Evolutionary conservation across 2,888 invertebrate genomes (phyloP).

Genomic region (Hirtodrosophila histrioides): DNA sequence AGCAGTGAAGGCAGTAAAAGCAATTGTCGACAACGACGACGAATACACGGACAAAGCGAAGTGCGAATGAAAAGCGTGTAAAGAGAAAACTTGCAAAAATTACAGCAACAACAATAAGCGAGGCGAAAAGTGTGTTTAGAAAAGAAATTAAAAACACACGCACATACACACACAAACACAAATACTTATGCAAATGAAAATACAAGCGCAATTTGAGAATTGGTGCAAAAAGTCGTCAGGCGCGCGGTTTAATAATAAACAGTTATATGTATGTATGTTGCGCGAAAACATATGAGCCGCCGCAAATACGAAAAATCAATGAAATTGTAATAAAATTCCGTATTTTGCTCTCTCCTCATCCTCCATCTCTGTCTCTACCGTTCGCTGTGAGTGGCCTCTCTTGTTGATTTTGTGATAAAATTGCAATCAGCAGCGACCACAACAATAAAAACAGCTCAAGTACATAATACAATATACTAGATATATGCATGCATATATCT

Average conservation of each 20-base stretch:
- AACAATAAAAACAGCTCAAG: slow-evolving; percentile 67
- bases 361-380: slow-evolving; percentile 43
- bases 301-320: slow-evolving; percentile 77
- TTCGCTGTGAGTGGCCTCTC: slow-evolving; percentile 49
- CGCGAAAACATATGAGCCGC: slow-evolving; percentile 73
- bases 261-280: slow-evolving; percentile 75
- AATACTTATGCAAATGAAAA: slow-evolving; percentile 50
- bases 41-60: slow-evolving; percentile 73
- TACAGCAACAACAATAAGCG: slow-evolving; percentile 70
- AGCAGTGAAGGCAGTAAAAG: slow-evolving; percentile 71
- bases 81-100: slow-evolving; percentile 80
- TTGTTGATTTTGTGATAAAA: slow-evolving; percentile 80
- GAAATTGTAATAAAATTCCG: slow-evolving; percentile 79
- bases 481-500: slow-evolving; percentile 34
- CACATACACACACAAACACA: slow-evolving; percentile 54
- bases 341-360: slow-evolving; percentile 69
- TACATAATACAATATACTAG: slow-evolving; percentile 39
- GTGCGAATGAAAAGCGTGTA: slow-evolving; percentile 74
- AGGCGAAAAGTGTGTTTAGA: slow-evolving; percentile 78
- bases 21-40: slow-evolving; percentile 73
- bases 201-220: slow-evolving; percentile 64
- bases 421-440: slow-evolving; percentile 71
- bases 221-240: slow-evolving; percentile 66
- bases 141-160: slow-evolving; percentile 78
- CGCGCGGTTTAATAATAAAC: slow-evolving; percentile 79